Evolutionary conservation across 2,113 vertebrate genomes (phyloP), one percentile per base, ranked within the genome.

Genomic region (Elgaria multicarinata): DNA sequence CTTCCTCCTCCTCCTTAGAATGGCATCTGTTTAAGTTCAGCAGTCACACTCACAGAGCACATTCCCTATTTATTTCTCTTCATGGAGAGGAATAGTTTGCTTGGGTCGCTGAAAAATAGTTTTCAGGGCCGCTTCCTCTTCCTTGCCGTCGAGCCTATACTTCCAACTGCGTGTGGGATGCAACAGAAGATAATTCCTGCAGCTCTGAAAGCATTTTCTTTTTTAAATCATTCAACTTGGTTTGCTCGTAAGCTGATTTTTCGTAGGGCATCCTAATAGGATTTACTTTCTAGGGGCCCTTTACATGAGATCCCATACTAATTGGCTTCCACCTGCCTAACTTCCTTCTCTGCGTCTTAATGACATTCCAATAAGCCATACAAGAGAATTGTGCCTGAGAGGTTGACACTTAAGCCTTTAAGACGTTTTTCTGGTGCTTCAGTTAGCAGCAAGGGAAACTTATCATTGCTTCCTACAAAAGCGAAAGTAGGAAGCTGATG

Each of bases 131-230:
- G 1, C 75, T 74, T 26, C 0, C 76, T 81, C 0, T 0, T 64
- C 1, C 39, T 91, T 69, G 66, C 33, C 86, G 22, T 44, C 13
- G 39, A 6, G n/a, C 12, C 22, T 80, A 36, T 36, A 26, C 53
- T 91, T 44, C 64, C 42, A 44, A 12, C 42, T 20, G 18, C 0
- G 4, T 67, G 33, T 62, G 7, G 74, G 39, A 50, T 94, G 77
- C 74, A 20, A 36, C 2, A 13, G 67, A n/a, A 76, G 46, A 36
- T 28, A 72, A 18, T 91, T 33, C 39, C 22, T 71, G 0, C 0
- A 44, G 6, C 53, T 86, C 33, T 46, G 26, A 0, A 50, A 67
- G 69, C n/a, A n/a, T n/a, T 64, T 0, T 44, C 36, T 20, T 58
- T 71, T 85, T 76, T n/a, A n/a, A n/a, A 26, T 1, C 85, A 0